phyloP scores from a whole-genome alignment of 2,888 invertebrate species.

The Athetis lepigone region DNA sequence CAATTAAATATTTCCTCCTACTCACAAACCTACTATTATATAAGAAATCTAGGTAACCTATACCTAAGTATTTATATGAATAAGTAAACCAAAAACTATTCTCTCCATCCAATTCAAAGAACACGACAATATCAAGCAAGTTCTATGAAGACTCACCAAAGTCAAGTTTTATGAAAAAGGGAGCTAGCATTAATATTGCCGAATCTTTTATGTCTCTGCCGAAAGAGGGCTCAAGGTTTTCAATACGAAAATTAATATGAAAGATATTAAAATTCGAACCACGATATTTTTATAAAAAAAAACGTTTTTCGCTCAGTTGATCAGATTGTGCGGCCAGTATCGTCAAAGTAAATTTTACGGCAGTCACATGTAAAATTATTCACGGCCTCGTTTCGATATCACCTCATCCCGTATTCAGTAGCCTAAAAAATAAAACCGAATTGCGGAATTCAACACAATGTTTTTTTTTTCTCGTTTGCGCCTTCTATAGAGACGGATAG shows the following conservation, averaged over 20 bases:
- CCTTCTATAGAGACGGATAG: background rate
- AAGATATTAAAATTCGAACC: conserved; percentile 40
- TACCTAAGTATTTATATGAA: background rate
- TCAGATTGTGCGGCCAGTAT: conserved; percentile 11
- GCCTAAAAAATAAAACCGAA: conserved; percentile 27
- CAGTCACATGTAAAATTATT: conserved; percentile 25
- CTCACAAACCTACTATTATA: background rate
- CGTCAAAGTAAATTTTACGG: conserved; percentile 17
- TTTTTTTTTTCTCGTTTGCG: background rate
- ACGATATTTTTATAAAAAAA: conserved; percentile 1
- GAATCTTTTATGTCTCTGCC: conserved; percentile 9
- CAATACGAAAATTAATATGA: conserved; percentile 27
- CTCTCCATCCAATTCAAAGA: conserved; percentile 10
- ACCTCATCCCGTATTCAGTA: conserved; percentile 16
- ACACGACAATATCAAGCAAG: background rate
- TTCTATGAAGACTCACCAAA: conserved; percentile 18
- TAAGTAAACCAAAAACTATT: conserved; percentile 16
- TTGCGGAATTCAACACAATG: conserved; percentile 4
- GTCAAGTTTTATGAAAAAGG: conserved; percentile 37
- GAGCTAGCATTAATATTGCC: conserved; percentile 15
- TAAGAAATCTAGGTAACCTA: background rate
- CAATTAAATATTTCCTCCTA: background rate
- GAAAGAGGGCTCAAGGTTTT: conserved; percentile 15
- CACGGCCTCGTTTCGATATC: conserved; percentile 11
- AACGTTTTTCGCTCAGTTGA: conserved; percentile 18